Percentiles rank a stretch among this genome's conserved stretches.
These are phyloP conservation scores for Pygoscelis adeliae DNA, from an alignment of 2,113 vertebrate species.

Conservation along the genomic window DNA sequence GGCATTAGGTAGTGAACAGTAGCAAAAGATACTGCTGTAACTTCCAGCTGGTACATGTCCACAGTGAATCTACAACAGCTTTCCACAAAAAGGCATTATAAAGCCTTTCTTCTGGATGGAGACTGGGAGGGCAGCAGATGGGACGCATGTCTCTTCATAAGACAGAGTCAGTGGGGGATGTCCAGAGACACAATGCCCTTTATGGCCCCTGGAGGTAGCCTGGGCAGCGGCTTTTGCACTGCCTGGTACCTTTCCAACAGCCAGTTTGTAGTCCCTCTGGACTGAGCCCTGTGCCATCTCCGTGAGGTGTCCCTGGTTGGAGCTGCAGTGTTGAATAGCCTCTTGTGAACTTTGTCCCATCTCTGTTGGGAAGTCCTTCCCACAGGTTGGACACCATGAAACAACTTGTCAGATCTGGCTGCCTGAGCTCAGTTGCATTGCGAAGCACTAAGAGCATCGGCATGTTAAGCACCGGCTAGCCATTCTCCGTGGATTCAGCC, in stretches of 20 bases:
- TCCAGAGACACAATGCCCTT: not conserved
- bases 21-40: not conserved
- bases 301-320: not conserved
- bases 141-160: fast-evolving
- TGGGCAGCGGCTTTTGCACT: not conserved
- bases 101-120: not conserved
- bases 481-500: not conserved
- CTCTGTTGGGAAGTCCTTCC: not conserved
- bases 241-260: not conserved
- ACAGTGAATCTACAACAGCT: not conserved
- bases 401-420: not conserved
- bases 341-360: not conserved
- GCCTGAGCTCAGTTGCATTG: not conserved
- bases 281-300: not conserved
- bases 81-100: not conserved
- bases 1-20: not conserved
- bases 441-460: not conserved
- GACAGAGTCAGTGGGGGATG: not conserved
- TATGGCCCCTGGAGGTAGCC: not conserved
- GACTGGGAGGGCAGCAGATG: not conserved
- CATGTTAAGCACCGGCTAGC: not conserved
- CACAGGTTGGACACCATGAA: not conserved
- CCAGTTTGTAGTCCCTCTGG: not conserved
- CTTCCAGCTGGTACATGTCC: not conserved
- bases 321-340: not conserved